Percentiles rank a stretch among this genome's conserved stretches.
phyloP scores from a whole-genome alignment of 2,113 vertebrate species.

The Silurus meridionalis region DNA sequence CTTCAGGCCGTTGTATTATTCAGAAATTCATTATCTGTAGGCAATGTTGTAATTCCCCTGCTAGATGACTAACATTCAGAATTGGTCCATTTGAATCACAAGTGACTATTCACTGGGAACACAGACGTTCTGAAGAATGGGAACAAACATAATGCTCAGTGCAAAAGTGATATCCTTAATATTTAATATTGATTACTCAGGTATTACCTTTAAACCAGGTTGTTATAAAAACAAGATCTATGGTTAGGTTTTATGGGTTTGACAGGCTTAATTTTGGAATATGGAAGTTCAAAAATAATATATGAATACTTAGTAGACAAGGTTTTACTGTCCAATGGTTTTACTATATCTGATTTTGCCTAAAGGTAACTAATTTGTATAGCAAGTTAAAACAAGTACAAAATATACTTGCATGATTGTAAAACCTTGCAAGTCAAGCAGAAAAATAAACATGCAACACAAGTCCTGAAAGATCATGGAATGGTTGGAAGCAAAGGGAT shows the following conservation, averaged over 20 bases:
- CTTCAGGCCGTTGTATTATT: constrained; percentile 50
- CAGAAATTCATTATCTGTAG: constrained; percentile 56
- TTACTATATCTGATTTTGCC: neutral
- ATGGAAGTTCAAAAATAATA: neutral
- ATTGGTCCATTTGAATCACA: constrained; percentile 40
- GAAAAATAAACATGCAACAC: neutral
- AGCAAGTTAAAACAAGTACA: neutral
- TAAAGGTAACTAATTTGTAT: neutral
- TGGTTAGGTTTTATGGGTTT: neutral
- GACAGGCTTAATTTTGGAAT: neutral
- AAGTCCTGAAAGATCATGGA: neutral
- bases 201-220: neutral
- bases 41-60: constrained; percentile 41
- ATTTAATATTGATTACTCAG: neutral
- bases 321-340: neutral
- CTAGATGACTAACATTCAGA: constrained; percentile 18
- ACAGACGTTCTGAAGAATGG: constrained; percentile 16
- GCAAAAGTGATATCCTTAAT: neutral
- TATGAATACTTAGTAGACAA: neutral
- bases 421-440: neutral
- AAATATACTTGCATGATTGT: neutral
- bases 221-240: neutral
- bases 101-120: constrained; percentile 24
- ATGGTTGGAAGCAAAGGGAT: neutral
- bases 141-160: constrained; percentile 3